Conservation (phyloP, 2,797 vertebrate genomes). For the Pristis pectinata region DNA sequence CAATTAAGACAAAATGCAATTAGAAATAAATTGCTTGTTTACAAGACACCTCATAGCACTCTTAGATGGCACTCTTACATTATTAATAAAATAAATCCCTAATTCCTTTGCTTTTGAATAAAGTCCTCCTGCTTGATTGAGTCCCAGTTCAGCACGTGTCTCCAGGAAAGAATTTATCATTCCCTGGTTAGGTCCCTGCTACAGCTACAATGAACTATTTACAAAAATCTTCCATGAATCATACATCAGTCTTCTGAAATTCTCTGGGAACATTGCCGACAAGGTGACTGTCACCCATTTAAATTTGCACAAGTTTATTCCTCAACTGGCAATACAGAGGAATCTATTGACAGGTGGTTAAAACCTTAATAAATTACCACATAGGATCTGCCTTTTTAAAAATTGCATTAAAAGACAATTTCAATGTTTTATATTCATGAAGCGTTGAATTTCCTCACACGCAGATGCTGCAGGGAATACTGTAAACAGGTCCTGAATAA, state of each 20-base stretch:
- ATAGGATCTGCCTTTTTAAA: not conserved
- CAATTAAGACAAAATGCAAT: not conserved
- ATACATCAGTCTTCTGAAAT: not conserved
- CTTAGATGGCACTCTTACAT: not conserved
- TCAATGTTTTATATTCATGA: constrained; percentile 3
- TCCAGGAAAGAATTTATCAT: not conserved
- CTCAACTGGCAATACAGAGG: not conserved
- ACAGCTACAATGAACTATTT: not conserved
- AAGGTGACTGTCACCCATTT: not conserved
- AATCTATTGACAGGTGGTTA: not conserved
- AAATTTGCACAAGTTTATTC: not conserved
- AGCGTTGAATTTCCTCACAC: not conserved
- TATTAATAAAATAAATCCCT: not conserved
- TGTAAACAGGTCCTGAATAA: constrained; percentile 23
- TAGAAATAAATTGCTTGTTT: not conserved
- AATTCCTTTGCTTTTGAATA: not conserved
- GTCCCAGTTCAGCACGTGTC: not conserved
- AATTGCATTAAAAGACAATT: not conserved
- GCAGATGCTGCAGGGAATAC: constrained; percentile 28
- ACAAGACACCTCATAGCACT: not conserved
- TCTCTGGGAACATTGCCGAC: not conserved
- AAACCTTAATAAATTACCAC: not conserved
- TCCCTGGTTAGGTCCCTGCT: not conserved
- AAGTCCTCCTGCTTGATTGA: not conserved
- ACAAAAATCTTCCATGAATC: not conserved